Conservation (phyloP, 2,797 vertebrate genomes). For the Coilia nasus region DNA sequence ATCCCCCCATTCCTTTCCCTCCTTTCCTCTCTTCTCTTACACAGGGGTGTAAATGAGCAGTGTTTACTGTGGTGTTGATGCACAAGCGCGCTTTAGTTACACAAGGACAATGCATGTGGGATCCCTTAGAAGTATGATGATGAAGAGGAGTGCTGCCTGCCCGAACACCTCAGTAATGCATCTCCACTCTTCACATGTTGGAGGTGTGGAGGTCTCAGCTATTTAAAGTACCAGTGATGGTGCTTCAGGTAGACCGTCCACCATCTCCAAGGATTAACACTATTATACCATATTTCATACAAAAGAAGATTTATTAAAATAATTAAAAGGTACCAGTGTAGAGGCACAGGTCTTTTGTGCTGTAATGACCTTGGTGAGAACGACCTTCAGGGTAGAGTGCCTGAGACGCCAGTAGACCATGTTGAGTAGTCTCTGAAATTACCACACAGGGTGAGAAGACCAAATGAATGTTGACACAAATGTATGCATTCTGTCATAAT, state of each 20-base stretch:
- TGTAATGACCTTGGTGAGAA: background rate
- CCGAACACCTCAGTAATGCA: background rate
- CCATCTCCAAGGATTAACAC: background rate
- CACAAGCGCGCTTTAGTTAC: background rate
- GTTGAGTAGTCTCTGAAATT: background rate
- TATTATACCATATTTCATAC: background rate
- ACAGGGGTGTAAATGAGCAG: background rate
- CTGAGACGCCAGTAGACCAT: background rate
- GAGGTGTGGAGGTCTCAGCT: background rate
- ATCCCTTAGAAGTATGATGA: background rate
- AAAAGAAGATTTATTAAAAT: constrained; percentile 11
- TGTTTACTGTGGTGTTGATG: background rate
- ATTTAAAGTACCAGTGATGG: background rate
- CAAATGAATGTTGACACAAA: background rate
- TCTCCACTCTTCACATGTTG: background rate
- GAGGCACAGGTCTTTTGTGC: background rate
- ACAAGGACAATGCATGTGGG: background rate
- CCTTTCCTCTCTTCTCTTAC: too few species aligned
- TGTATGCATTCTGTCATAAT: background rate
- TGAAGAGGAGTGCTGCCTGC: background rate
- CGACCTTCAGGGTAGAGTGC: background rate
- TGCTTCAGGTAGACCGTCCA: background rate
- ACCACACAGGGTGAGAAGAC: background rate
- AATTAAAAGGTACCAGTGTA: background rate
- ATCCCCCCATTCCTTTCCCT: too few species aligned